Evolutionary conservation across 2,113 vertebrate genomes (phyloP).

Genomic region (Catagonus wagneri): DNA sequence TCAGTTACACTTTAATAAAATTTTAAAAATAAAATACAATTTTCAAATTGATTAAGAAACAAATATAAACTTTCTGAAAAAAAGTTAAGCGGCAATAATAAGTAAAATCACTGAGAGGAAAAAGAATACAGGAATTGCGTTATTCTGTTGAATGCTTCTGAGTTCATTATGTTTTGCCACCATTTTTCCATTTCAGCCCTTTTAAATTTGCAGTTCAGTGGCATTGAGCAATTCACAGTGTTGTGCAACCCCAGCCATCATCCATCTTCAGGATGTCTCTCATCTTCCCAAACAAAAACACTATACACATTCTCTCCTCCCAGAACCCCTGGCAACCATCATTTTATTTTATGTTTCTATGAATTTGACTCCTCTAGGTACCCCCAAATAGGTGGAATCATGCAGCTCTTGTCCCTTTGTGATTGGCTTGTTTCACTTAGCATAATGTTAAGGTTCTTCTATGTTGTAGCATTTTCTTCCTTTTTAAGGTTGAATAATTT

Average conservation of each 20-base stretch:
- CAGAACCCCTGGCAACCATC: rapidly evolving
- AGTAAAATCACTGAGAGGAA: not conserved
- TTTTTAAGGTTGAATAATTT: not conserved
- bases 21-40: not conserved
- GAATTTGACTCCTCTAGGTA: not conserved
- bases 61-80: not conserved
- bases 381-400: not conserved
- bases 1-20: too few relatives aligned
- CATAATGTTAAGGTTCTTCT: not conserved
- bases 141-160: not conserved
- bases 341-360: not conserved
- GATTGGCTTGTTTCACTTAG: not conserved
- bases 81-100: not conserved
- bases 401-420: not conserved
- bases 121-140: not conserved
- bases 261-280: not conserved
- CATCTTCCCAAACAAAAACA: not conserved
- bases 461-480: not conserved
- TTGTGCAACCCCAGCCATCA: not conserved
- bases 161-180: not conserved
- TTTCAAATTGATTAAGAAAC: constrained; percentile 1
- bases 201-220: not conserved
- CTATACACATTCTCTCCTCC: not conserved
- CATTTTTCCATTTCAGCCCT: not conserved
- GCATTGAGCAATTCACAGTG: not conserved